Conservation (phyloP, 1,140 invertebrate species). For the Antheraea pernyi region DNA sequence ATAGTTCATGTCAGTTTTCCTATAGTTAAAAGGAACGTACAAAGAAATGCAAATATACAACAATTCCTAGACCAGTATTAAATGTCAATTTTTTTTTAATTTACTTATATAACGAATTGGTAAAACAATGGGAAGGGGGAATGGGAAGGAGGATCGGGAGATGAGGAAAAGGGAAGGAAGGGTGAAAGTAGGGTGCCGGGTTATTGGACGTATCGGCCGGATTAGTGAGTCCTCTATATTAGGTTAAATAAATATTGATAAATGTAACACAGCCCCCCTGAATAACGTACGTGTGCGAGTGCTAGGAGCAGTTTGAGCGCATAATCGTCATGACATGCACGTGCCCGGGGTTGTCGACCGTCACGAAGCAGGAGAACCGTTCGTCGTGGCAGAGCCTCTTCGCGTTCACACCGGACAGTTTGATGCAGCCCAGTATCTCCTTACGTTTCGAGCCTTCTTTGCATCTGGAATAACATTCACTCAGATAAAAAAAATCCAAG, state of each 20-base stretch:
- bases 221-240: no score
- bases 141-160: no score
- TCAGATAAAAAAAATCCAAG: no score
- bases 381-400: slow-evolving; percentile 58
- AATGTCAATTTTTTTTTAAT: no score
- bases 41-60: not conserved
- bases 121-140: no score
- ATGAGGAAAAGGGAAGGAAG: no score
- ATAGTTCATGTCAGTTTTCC: not conserved
- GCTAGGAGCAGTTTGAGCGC: slow-evolving; percentile 29
- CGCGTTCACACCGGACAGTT: slow-evolving; percentile 63
- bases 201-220: no score
- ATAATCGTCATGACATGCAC: slow-evolving; percentile 66
- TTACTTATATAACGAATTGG: no score
- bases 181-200: no score
- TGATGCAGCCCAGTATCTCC: slow-evolving; percentile 66
- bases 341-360: slow-evolving; percentile 65
- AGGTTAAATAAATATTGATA: not conserved
- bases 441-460: slow-evolving; percentile 66
- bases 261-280: not conserved
- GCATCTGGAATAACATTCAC: slow-evolving; percentile 38
- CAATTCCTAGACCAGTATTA: no score
- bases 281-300: not conserved
- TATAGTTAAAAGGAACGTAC: not conserved
- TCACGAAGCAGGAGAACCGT: slow-evolving; percentile 66